phyloP scores from a whole-genome alignment of 2,113 vertebrate species.

The Callocephalon fimbriatum region DNA sequence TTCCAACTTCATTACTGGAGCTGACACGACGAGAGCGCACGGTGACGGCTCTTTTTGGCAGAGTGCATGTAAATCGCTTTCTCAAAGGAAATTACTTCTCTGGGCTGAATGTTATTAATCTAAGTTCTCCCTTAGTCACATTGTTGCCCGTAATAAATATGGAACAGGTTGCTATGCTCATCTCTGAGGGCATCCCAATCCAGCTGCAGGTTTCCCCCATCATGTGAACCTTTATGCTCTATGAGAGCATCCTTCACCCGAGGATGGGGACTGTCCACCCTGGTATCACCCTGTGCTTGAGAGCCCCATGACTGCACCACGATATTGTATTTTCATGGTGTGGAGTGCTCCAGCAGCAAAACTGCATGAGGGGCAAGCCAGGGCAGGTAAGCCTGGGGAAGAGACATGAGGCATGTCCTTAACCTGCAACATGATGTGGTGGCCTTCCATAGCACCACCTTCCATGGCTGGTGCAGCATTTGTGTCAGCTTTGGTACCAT shows the following conservation, averaged over 20 bases:
- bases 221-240: neutral
- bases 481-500: neutral
- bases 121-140: slow-evolving; percentile 97
- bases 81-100: slow-evolving; percentile 98
- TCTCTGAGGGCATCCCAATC: slow-evolving; percentile 81
- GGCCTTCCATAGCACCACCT: neutral
- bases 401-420: rapidly evolving
- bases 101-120: slow-evolving; percentile 94
- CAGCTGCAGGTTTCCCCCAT: slow-evolving; percentile 59
- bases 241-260: neutral
- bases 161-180: slow-evolving; percentile 87
- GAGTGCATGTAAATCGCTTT: slow-evolving; percentile 96
- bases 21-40: slow-evolving; percentile 87
- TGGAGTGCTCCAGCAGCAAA: neutral
- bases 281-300: rapidly evolving
- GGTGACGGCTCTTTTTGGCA: slow-evolving; percentile 87
- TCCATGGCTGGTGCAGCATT: neutral
- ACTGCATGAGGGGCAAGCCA: neutral
- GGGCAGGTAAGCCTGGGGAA: rapidly evolving
- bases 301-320: neutral
- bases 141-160: slow-evolving; percentile 95
- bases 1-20: slow-evolving; percentile 98
- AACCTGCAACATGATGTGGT: rapidly evolving
- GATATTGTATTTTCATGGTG: neutral
- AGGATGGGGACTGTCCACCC: neutral